Conservation (phyloP, 2,888 invertebrate species). For the Lamellibrachia columna region DNA sequence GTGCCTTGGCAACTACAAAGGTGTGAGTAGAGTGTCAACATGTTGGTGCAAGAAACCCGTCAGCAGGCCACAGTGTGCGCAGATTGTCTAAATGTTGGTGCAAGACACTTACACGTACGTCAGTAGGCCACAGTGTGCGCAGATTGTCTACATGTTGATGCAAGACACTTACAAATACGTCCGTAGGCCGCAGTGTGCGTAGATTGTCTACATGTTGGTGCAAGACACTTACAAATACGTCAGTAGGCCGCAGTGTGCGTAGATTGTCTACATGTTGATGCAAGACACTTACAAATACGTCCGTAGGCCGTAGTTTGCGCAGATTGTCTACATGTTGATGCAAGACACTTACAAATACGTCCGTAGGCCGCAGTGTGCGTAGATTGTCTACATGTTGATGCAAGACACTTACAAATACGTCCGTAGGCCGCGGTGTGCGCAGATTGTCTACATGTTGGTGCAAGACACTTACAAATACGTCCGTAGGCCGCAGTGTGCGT, state of each 20-base stretch:
- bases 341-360: too few relatives aligned
- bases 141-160: too few relatives aligned
- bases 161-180: neutral
- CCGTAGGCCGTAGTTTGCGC: too few relatives aligned
- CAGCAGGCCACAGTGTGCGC: constrained; percentile 14
- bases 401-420: too few relatives aligned
- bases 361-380: too few relatives aligned
- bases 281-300: too few relatives aligned
- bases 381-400: too few relatives aligned
- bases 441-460: too few relatives aligned
- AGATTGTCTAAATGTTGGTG: neutral
- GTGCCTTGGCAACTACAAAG: too few relatives aligned
- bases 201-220: neutral
- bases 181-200: neutral
- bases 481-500: neutral
- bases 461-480: constrained; percentile 5
- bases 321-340: too few relatives aligned
- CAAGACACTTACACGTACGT: constrained; percentile 32
- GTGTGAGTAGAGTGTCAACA: too few relatives aligned
- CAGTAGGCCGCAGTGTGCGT: neutral
- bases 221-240: neutral
- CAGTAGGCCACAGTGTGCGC: constrained; percentile 20
- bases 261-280: neutral
- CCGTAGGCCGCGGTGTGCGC: too few relatives aligned
- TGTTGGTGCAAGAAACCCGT: neutral